A percentile compares a stretch with the other conserved stretches of the same genome.
These are phyloP conservation scores for Arge pagana DNA, from an alignment of 2,888 invertebrate genomes.

Conservation along the genomic window DNA sequence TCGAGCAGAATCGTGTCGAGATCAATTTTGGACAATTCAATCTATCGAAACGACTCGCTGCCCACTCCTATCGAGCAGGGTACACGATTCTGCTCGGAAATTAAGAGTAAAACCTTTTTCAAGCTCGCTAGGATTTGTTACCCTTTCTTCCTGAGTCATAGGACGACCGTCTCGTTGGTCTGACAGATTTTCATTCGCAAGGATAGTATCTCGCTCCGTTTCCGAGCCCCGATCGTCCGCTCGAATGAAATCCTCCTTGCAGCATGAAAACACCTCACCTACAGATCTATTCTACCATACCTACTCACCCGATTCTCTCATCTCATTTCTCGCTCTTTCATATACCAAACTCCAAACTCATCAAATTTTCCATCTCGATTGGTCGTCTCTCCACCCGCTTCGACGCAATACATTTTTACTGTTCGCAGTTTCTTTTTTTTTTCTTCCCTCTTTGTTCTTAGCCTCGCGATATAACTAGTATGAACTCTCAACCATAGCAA, in stretches of 20 bases:
- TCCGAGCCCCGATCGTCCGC: conserved; percentile 36
- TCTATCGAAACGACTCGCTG: no score
- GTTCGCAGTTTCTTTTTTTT: background rate
- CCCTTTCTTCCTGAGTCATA: conserved; percentile 53
- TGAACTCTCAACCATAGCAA: no score
- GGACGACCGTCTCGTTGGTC: conserved; percentile 46
- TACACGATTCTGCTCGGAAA: conserved; percentile 12
- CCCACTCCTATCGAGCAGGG: no score
- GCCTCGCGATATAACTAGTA: no score
- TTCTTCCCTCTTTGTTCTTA: background rate
- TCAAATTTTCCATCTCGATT: no score
- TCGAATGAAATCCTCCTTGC: conserved; percentile 48
- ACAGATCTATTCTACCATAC: conserved; percentile 55
- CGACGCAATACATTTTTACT: background rate
- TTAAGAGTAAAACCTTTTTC: conserved; percentile 15
- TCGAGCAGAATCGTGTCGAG: no score
- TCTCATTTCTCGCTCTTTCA: no score
- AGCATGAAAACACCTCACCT: conserved; percentile 58
- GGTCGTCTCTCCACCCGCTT: no score
- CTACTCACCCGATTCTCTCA: no score
- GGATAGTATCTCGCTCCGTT: conserved; percentile 42
- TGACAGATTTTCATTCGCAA: conserved; percentile 42
- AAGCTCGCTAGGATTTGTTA: conserved; percentile 40
- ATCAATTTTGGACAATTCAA: no score
- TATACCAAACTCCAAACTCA: no score